Percentiles rank a stretch among this genome's conserved stretches.
Conservation (phyloP, 1,140 invertebrate species). For the Tenebrio molitor region DNA sequence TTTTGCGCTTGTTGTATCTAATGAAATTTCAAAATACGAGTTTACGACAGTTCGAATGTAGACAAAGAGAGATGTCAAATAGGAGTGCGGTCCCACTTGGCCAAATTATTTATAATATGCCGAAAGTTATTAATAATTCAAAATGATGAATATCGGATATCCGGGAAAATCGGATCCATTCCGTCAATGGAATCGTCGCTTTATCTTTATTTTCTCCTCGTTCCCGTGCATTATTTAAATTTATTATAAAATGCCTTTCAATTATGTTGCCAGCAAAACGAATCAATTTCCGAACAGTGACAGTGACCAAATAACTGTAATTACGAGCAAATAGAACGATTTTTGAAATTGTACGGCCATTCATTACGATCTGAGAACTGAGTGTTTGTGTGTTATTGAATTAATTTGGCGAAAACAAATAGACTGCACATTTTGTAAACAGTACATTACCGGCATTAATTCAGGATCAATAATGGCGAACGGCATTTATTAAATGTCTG, state of each 20-base stretch:
- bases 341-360: not conserved
- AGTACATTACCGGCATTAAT: slow-evolving; percentile 24
- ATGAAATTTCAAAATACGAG: no score
- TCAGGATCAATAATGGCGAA: slow-evolving; percentile 31
- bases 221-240: slow-evolving; percentile 19
- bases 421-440: slow-evolving; percentile 34
- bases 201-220: slow-evolving; percentile 29
- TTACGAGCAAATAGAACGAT: slow-evolving; percentile 23
- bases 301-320: not conserved
- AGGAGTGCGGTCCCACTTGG: no score
- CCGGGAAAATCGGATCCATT: slow-evolving; percentile 7
- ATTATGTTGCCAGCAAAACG: not conserved
- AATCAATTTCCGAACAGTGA: not conserved
- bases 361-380: slow-evolving; percentile 21
- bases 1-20: no score
- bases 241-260: slow-evolving; percentile 17
- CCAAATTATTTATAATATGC: slow-evolving; percentile 3
- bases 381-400: slow-evolving; percentile 2
- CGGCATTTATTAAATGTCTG: slow-evolving; percentile 29
- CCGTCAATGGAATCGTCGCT: slow-evolving; percentile 8
- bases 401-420: slow-evolving; percentile 29
- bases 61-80: no score
- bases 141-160: slow-evolving; percentile 20
- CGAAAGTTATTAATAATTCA: slow-evolving; percentile 13
- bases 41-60: no score